Percentiles rank a stretch among this genome's conserved stretches.
Evolutionary conservation across 1,140 invertebrate genomes (phyloP).

Genomic region (Hypsibius dujardini): DNA sequence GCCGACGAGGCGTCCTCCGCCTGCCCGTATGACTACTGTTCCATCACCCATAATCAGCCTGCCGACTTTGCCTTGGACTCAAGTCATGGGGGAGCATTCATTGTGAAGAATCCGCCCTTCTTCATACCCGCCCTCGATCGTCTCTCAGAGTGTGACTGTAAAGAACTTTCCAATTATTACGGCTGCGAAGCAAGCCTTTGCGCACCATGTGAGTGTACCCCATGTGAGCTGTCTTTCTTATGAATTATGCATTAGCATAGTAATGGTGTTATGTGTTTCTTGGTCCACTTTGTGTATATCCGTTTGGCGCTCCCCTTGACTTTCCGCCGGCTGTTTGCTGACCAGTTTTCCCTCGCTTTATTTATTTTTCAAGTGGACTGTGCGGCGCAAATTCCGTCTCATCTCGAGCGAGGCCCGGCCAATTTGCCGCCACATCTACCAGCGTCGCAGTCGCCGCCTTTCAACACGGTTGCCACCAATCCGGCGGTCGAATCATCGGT

Average conservation of each 20-base stretch:
- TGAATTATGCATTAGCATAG: not conserved
- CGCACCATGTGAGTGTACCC: not conserved
- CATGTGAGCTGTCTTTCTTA: not conserved
- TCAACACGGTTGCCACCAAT: not conserved
- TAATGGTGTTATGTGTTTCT: too few relatives aligned
- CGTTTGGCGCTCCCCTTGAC: too few relatives aligned
- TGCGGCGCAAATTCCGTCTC: not conserved
- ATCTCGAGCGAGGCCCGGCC: not conserved
- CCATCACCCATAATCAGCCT: not conserved
- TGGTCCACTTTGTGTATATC: too few relatives aligned
- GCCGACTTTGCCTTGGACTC: not conserved
- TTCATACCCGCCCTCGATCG: not conserved
- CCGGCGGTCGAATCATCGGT: not conserved
- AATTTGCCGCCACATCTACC: not conserved
- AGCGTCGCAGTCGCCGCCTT: not conserved
- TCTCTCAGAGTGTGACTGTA: not conserved
- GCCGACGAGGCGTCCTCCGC: not conserved
- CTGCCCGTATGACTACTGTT: slow-evolving; percentile 1
- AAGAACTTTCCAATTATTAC: not conserved
- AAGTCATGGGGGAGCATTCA: not conserved
- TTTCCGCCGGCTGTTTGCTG: too few relatives aligned
- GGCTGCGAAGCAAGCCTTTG: not conserved
- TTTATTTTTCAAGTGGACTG: not conserved
- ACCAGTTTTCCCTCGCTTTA: not conserved
- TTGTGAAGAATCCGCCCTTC: not conserved